Base-by-base conservation (phyloP, 2,113 vertebrate species). In the Anoplopoma fimbria region DNA sequence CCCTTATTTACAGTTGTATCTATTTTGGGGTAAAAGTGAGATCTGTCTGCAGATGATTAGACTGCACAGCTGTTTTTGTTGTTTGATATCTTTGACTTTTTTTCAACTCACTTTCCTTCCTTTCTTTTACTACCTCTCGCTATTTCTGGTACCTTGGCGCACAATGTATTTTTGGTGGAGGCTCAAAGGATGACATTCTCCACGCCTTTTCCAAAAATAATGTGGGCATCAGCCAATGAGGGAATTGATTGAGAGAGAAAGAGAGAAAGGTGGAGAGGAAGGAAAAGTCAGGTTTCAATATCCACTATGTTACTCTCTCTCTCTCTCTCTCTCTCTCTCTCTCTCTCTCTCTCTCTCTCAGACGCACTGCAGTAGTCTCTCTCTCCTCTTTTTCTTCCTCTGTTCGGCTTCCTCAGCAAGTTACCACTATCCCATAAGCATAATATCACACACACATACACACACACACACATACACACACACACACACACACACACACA, bases 331-430 rank as follows among this genome's bases (percentile, higher is more conserved):
- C 51, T 67, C 75, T 15, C 65, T 79, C 63, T 85, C 68, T 65
- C 17, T 40, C 63, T 75, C n/a, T n/a, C n/a, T n/a, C n/a, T n/a
- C n/a, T n/a, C n/a, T n/a, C n/a, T 45, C n/a, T 62, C 62, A 72
- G 75, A 79, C 82, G 87, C 87, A 88, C 76, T 88, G 87, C 87
- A 88, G 87, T 69, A 60, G 40, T 70, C 85, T 75, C 71, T 79
- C 67, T 69, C 65, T 69, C 77, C 64, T 85, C 69, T 68, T 74
- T 81, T 75, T 91, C 82, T 82, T 75, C 58, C 85, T 81, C 77
- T 83, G n/a, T 84, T 79, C 51, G 79, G 84, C 92, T 84, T 91
- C 76, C 86, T 92, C 92, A 93, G 93, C 93, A 91, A 83, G 85
- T 92, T 90, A 75, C 65, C 64, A 25, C 75, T 61, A 84, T 82